Conservation (phyloP, 2,888 invertebrate genomes). For the Acanthosepion esculentum region DNA sequence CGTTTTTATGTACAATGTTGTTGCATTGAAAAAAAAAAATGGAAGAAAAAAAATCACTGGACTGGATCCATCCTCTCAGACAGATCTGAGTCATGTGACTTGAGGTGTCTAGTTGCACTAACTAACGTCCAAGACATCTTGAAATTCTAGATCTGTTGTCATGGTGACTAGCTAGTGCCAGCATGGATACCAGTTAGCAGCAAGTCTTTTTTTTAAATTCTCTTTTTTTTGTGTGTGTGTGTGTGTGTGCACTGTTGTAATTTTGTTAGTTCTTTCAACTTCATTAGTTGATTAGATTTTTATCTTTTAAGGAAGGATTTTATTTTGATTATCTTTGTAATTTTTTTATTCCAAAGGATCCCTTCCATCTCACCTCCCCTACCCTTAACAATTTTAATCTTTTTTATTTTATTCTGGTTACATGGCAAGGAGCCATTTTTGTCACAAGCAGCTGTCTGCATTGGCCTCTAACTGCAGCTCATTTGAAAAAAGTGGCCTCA, state of each 20-base stretch:
- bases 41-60: neutral
- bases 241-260: neutral
- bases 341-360: neutral
- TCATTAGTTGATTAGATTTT: neutral
- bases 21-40: neutral
- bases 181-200: neutral
- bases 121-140: constrained; percentile 9
- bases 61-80: constrained; percentile 33
- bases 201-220: neutral
- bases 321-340: neutral
- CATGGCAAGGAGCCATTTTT: no score
- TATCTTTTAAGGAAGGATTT: neutral
- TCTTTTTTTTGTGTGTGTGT: neutral
- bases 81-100: constrained; percentile 20
- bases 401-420: no score
- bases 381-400: neutral
- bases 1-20: neutral
- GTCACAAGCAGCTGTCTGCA: no score
- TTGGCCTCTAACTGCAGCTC: no score
- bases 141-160: constrained; percentile 33
- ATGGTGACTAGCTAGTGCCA: constrained; percentile 33
- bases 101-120: constrained; percentile 22
- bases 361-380: neutral
- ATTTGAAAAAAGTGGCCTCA: no score
- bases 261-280: neutral